phyloP scores from a whole-genome alignment of 1,140 invertebrate species.

The Lasioglossum albipes region DNA sequence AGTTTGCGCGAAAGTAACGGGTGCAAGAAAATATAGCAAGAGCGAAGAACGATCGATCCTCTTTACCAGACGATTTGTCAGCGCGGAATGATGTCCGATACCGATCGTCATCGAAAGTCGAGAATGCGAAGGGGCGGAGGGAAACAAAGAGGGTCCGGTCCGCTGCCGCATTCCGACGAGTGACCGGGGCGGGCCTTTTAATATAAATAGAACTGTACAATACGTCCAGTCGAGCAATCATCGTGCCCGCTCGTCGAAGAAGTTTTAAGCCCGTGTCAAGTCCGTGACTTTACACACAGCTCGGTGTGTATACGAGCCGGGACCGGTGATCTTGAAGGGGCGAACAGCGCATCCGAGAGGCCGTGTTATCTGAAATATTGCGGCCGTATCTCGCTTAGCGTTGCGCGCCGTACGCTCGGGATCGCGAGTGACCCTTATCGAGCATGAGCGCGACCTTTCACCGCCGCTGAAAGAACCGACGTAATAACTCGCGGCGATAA shows the following conservation, averaged over 20 bases:
- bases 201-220: slow-evolving; percentile 40
- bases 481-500: slow-evolving; percentile 71
- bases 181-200: slow-evolving; percentile 3
- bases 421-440: slow-evolving; percentile 68
- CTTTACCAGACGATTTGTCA: too few relatives aligned
- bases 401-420: slow-evolving; percentile 47
- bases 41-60: too few relatives aligned
- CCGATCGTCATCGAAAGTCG: neutral
- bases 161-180: slow-evolving; percentile 31
- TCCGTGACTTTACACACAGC: slow-evolving; percentile 45
- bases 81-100: neutral
- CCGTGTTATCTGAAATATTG: slow-evolving; percentile 65
- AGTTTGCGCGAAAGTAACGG: too few relatives aligned
- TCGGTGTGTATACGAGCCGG: slow-evolving; percentile 27
- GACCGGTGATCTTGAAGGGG: slow-evolving; percentile 50
- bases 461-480: slow-evolving; percentile 65
- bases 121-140: neutral
- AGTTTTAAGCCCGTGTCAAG: slow-evolving; percentile 44
- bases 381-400: slow-evolving; percentile 59
- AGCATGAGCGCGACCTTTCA: slow-evolving; percentile 66
- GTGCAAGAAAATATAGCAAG: too few relatives aligned
- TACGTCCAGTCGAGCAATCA: slow-evolving; percentile 44
- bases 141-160: neutral
- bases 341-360: slow-evolving; percentile 43
- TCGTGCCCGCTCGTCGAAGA: slow-evolving; percentile 43